Evolutionary conservation across 2,888 invertebrate genomes (phyloP), one percentile per base, ranked within the genome.

Genomic region (Melanchra persicariae): DNA sequence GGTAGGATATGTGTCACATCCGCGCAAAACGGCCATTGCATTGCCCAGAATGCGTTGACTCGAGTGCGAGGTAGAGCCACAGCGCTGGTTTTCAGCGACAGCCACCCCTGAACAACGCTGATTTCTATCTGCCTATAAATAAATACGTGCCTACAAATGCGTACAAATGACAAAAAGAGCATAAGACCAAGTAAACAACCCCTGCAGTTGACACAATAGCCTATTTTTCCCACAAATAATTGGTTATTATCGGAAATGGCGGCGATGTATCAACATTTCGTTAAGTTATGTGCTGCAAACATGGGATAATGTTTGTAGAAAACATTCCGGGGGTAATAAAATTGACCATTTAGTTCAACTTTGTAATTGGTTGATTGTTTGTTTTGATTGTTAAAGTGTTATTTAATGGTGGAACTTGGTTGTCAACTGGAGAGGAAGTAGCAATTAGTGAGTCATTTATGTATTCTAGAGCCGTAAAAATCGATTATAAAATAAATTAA

Each of bases 211-310:
- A 67, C 22, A 59, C 68, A 64, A 70, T 79, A 61, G 61, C 69
- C 55, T 66, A 77, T 72, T 84, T 71, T 78, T 37, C 30, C 15
- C 61, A 61, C 71, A 71, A 81, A 84, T 84, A 71, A 72, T 74
- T 60, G 68, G 63, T 78, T 71, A 78, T 82, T 81, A 78, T 69
- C 62, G 74, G 64, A 68, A 83, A 81, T 76, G 55, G 81, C 10
- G 22, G 77, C 64, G 2, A 81, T 78, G 52, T 81, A 67, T 79
- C 78, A 79, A 81, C 66, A 81, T 71, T 81, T 66, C 61, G 82
- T 47, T 60, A 71, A 81, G 58, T 81, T 77, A 77, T 77, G 58
- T 34, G 26, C 70, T 64, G 47, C 51, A 81, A 64, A 77, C 52
- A 57, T 19, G 24, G 81, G 51, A 43, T 70, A 64, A 69, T 81